Evolutionary conservation across 1,140 invertebrate species (phyloP).

Genomic region (Coptotermes formosanus): DNA sequence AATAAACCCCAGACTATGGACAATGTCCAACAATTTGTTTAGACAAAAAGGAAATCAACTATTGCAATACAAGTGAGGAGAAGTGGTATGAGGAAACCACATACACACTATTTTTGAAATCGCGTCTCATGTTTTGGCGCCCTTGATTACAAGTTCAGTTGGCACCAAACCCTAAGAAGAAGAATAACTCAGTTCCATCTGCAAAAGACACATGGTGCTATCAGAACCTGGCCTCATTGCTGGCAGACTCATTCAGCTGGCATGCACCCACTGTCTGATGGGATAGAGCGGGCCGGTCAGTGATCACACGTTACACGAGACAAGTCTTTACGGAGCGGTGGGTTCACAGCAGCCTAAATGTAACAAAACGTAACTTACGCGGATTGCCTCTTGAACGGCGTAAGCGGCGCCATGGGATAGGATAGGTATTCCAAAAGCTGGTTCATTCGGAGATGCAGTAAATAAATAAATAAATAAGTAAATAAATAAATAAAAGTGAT

Average conservation of each 20-base stretch:
- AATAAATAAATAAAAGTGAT: too few relatives aligned
- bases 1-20: neutral
- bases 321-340: neutral
- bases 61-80: neutral
- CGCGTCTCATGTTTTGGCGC: neutral
- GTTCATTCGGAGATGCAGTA: too few relatives aligned
- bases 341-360: neutral
- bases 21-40: neutral
- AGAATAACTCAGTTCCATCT: neutral
- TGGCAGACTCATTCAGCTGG: neutral
- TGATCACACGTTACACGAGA: neutral
- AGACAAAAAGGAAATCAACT: neutral
- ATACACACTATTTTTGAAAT: too few relatives aligned
- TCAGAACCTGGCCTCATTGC: neutral
- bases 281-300: neutral
- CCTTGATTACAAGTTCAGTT: neutral
- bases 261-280: neutral
- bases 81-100: too few relatives aligned
- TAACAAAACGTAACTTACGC: neutral
- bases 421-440: too few relatives aligned
- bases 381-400: too few relatives aligned
- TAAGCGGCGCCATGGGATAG: too few relatives aligned
- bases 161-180: neutral
- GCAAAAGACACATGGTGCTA: neutral
- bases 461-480: too few relatives aligned